These are phyloP conservation scores for Xestia rhomboidea DNA, from an alignment of 2,888 invertebrate genomes.

Conservation along the genomic window DNA sequence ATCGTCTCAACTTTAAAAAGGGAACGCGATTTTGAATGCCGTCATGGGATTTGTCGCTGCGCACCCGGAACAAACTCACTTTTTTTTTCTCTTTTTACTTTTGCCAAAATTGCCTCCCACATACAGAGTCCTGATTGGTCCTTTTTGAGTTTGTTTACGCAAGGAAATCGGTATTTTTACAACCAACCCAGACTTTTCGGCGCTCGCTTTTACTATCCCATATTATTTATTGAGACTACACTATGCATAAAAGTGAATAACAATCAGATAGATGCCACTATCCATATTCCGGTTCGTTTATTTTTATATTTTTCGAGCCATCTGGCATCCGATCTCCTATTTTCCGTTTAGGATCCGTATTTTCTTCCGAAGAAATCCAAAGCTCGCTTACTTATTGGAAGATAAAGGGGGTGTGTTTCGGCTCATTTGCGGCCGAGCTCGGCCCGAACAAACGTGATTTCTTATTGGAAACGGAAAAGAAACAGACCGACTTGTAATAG, in stretches of 20 bases:
- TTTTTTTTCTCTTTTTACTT: slow-evolving; percentile 77
- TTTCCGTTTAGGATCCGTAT: slow-evolving; percentile 79
- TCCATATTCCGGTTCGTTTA: slow-evolving; percentile 84
- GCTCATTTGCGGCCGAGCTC: slow-evolving; percentile 87
- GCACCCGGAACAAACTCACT: slow-evolving; percentile 79
- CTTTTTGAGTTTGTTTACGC: slow-evolving; percentile 74
- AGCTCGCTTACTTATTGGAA: slow-evolving; percentile 86
- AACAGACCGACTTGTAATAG: slow-evolving; percentile 80
- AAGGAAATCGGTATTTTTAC: slow-evolving; percentile 73
- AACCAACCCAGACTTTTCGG: slow-evolving; percentile 72
- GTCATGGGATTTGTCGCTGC: slow-evolving; percentile 84
- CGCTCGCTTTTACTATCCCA: slow-evolving; percentile 75
- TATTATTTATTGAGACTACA: slow-evolving; percentile 80
- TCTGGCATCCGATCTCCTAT: slow-evolving; percentile 81
- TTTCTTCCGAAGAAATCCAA: slow-evolving; percentile 80
- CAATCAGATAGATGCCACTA: slow-evolving; percentile 82
- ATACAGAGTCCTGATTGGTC: slow-evolving; percentile 51
- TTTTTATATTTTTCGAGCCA: slow-evolving; percentile 87
- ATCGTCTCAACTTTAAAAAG: slow-evolving; percentile 90
- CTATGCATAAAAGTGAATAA: slow-evolving; percentile 82
- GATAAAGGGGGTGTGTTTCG: slow-evolving; percentile 89
- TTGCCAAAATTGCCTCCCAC: slow-evolving; percentile 76
- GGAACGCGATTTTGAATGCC: slow-evolving; percentile 88
- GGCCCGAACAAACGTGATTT: slow-evolving; percentile 87
- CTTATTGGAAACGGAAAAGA: slow-evolving; percentile 83